These are phyloP conservation scores for Syngnathoides biaculeatus DNA, from an alignment of 2,113 vertebrate genomes.

Conservation along the genomic window DNA sequence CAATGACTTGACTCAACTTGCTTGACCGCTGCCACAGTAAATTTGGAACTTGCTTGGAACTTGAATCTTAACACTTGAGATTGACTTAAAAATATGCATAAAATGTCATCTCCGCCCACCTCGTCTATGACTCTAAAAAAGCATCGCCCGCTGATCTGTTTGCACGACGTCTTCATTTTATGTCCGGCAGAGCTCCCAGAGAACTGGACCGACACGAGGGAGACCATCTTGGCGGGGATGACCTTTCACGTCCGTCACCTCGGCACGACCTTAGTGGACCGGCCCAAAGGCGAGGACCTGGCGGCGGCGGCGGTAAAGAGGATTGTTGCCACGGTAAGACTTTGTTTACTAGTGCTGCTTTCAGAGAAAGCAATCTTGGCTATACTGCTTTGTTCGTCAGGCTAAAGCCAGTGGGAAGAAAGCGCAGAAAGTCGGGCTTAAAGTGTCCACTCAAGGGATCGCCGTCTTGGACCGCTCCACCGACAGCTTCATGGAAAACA, in stretches of 20 bases:
- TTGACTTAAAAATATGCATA: neutral
- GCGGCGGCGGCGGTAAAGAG: constrained; percentile 87
- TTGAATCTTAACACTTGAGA: no score
- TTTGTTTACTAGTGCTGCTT: neutral
- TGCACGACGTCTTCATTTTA: neutral
- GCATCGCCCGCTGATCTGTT: neutral
- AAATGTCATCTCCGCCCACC: neutral
- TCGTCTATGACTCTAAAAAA: neutral
- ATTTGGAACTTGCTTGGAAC: neutral
- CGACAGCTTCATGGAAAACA: constrained; percentile 82
- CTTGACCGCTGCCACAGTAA: neutral
- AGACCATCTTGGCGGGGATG: constrained; percentile 90
- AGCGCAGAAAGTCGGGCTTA: constrained; percentile 85
- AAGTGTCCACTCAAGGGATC: constrained; percentile 85
- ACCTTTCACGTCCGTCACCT: constrained; percentile 91
- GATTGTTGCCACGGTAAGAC: constrained; percentile 85
- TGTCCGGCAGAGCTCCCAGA: constrained; percentile 83
- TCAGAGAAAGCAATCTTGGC: no score
- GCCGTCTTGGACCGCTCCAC: constrained; percentile 75
- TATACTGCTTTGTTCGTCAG: constrained; percentile 63
- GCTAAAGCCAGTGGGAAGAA: constrained; percentile 92
- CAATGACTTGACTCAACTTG: no score
- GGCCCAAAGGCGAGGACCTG: constrained; percentile 91
- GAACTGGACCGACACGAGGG: constrained; percentile 93
- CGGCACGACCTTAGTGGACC: constrained; percentile 92